These are phyloP conservation scores for Drosophila paracracens DNA, from an alignment of 2,888 invertebrate species.

Conservation along the genomic window DNA sequence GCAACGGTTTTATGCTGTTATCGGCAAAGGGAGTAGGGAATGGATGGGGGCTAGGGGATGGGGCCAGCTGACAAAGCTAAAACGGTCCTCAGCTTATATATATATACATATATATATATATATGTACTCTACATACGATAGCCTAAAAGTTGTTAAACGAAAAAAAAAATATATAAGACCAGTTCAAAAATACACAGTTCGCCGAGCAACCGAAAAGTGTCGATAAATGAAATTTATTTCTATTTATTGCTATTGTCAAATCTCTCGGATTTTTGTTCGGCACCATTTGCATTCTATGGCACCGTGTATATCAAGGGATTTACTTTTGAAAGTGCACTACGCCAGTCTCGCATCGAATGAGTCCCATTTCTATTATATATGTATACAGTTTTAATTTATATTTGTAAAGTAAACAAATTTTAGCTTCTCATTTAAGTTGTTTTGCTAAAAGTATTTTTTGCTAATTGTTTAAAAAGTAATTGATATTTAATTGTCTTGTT, in stretches of 20 bases:
- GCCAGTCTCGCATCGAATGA: neutral
- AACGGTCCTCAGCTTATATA: constrained; percentile 47
- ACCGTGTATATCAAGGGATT: constrained; percentile 39
- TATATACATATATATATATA: neutral
- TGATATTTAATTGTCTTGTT: neutral
- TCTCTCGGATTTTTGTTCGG: constrained; percentile 36
- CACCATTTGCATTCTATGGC: constrained; percentile 39
- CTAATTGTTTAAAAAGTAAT: neutral
- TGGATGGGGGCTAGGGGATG: neutral
- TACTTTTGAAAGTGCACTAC: constrained; percentile 6
- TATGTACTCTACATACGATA: constrained; percentile 16
- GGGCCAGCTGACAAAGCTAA: constrained; percentile 65
- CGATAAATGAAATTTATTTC: constrained; percentile 72
- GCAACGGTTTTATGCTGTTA: constrained; percentile 49
- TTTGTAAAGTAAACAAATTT: constrained; percentile 34
- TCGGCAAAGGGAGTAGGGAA: neutral
- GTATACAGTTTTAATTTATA: too few species aligned
- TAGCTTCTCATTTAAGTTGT: constrained; percentile 3
- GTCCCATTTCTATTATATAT: neutral
- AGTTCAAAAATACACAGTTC: neutral
- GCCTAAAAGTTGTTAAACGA: constrained; percentile 54
- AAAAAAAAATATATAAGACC: constrained; percentile 10
- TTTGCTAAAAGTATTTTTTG: constrained; percentile 1
- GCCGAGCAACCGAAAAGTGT: constrained; percentile 40
- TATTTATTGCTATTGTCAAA: constrained; percentile 54